Evolutionary conservation across 2,888 invertebrate genomes (phyloP), one percentile per base, ranked within the genome.

Genomic region (Harpalus rufipes): DNA sequence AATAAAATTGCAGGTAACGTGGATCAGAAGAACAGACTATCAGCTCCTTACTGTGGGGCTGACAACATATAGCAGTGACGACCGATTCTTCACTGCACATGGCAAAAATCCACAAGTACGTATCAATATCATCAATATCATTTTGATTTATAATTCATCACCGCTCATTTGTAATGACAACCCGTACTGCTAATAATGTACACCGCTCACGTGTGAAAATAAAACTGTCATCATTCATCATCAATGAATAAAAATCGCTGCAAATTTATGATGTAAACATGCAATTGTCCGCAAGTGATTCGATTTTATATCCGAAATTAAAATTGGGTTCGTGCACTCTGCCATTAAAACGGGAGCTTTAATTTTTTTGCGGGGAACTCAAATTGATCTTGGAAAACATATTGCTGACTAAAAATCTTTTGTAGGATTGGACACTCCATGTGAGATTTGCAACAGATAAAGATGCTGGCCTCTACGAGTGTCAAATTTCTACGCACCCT

Each of bases 401-500:
- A 3, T 32, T 32, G 32, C 32, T 32, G 32, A 32, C 5, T 32
- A 21, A 18, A 7, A 39, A 68, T 68, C 39, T 68, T 32, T 51
- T 12, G 14, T 14, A 94, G 94, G 94, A 94, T 89, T 95, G 94
- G 95, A 93, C 93, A 83, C 90, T 95, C 39, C 94, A 94, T 89
- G 93, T 95, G 87, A 91, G 93, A 86, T 94, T 93, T 88, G 93
- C 93, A 0, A 93, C 93, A 86, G 92, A 92, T 68, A 92, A 92
- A n/a, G 94, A 95, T 87, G 94, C 92, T 8, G 95, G 94, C 0
- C 91, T 94, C 87, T 95, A 95, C 88, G 94, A 94, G 90, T 95
- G 95, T 89, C 94, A 94, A 90, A 93, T 94, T 80, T 94, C 94
- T 6, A 94, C 94, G 8, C 94, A 94, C 89, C 94, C 94, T 7